Evolutionary conservation across 2,797 vertebrate species (phyloP), one percentile per base, ranked within the genome.

Genomic region (Helostoma temminkii): DNA sequence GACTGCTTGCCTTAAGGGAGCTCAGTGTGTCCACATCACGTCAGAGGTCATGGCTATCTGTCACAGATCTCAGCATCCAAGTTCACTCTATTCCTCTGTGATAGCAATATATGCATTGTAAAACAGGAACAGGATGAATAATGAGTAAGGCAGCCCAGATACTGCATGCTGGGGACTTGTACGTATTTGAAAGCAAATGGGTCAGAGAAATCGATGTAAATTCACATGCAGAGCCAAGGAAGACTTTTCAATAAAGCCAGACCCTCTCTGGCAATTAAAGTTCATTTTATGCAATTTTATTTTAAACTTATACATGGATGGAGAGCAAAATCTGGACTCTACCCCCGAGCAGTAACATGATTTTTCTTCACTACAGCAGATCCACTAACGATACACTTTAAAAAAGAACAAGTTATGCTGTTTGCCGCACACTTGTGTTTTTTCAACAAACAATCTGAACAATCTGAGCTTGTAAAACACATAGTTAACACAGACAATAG

Each of bases 11-110:
- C 67, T 46, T 22, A 24, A 41, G 49, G 61, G 66, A 64, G n/a
- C 21, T 30, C 25, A 46, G 16, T 16, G 46, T 36, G 45, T 67
- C 36, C 21, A 26, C 37, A 41, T 7, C 68, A 36, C 65, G 71
- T 66, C 53, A 36, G 49, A 76, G 36, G 67, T 83, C 65, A 72
- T 22, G 28, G 28, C 52, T 34, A 41, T 52, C 52, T 56, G 61
- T 79, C 54, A 64, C 61, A 49, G 53, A 71, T 50, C 59, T 75
- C 45, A 46, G 65, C 53, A n/a, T 66, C 58, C 60, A 41, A 5
- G 4, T 26, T 46, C 46, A 42, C 25, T 36, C 5, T 8, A 18
- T 7, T 16, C 19, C 26, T 59, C n/a, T 34, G 36, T 47, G 41
- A 71, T 9, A 47, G 60, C 47, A 26, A 53, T 6, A 45, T 43